Conservation (phyloP, 1,140 invertebrate species). For the Galleria mellonella region DNA sequence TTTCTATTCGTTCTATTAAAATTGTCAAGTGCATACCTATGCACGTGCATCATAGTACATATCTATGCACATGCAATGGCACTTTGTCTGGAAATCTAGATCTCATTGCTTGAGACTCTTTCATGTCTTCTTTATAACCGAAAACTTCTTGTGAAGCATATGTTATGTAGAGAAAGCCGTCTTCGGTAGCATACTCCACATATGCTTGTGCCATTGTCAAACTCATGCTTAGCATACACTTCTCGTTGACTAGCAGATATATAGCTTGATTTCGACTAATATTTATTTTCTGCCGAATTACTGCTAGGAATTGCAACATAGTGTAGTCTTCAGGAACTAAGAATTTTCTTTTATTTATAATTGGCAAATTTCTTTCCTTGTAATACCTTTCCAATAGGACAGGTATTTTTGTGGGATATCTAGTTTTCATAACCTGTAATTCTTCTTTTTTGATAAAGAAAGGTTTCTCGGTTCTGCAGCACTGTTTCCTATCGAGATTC, state of each 20-base stretch:
- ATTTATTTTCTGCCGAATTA: constrained; percentile 78
- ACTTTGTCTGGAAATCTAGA: constrained; percentile 76
- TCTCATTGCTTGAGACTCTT: constrained; percentile 72
- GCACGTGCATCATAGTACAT: constrained; percentile 77
- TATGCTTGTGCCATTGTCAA: constrained; percentile 88
- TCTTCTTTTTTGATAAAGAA: constrained; percentile 75
- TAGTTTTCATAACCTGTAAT: constrained; percentile 75
- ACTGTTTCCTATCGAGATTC: constrained; percentile 69
- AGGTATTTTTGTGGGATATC: constrained; percentile 78
- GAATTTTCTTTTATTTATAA: constrained; percentile 85
- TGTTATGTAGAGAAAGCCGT: constrained; percentile 90
- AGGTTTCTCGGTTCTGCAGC: constrained; percentile 63
- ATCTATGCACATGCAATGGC: constrained; percentile 82
- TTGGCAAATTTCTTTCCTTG: constrained; percentile 80
- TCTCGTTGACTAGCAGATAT: constrained; percentile 88
- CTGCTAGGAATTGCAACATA: constrained; percentile 86
- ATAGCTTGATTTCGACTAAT: constrained; percentile 77
- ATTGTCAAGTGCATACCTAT: constrained; percentile 84
- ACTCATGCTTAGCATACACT: constrained; percentile 86
- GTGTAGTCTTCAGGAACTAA: constrained; percentile 87
- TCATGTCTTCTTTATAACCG: constrained; percentile 74
- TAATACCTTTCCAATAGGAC: constrained; percentile 83
- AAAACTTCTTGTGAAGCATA: constrained; percentile 93
- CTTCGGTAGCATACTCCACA: constrained; percentile 81
- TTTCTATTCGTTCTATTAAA: constrained; percentile 76